Evolutionary conservation across 2,113 vertebrate genomes (phyloP), one percentile per base, ranked within the genome.

Genomic region (Lagopus leucura): DNA sequence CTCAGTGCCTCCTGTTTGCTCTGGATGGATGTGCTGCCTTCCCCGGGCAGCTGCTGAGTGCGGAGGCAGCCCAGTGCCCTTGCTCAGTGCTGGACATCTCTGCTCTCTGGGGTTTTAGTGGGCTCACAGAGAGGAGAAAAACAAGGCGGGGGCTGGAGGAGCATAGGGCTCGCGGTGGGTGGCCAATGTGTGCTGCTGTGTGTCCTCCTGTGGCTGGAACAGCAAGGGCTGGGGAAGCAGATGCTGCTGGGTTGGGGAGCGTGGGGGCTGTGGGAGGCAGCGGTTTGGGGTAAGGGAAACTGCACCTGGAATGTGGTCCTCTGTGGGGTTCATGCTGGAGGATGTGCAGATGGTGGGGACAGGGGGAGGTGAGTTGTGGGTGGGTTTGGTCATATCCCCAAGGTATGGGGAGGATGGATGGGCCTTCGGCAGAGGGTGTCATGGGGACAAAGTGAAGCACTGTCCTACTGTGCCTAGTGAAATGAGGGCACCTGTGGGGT

Each of bases 381-480:
- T 0, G 36, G 38, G 8, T 32, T 20, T 36, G 57, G 38, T 34
- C 2, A 5, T 38, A 38, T 36, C 63, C 11, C 1, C 2, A 3
- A 11, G 10, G 54, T 12, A 13, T 1, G 13, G 17, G 30, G 43
- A 69, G 65, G 65, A 19, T 10, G 30, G 55, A 57, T 57, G 45
- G 16, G 11, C 6, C 32, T 61, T 48, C 25, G 5, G 2, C 1
- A 13, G 50, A 32, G 60, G 40, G 17, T 3, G 24, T 61, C 19
- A 40, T 40, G 21, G 48, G 40, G 38, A 15, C 11, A 4, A 63
- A 38, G 18, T 0, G 0, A 11, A 13, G 58, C 2, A 13, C 61
- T 5, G 30, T 19, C 2, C 0, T 8, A 8, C 0, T 3, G 19
- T 0, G 2, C 4, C 21, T 25, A 65, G 78, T 45, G 54, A 19